Percentiles rank a stretch among this genome's conserved stretches.
phyloP scores from a whole-genome alignment of 2,113 vertebrate genomes.

The Neodon shergylaensis region DNA sequence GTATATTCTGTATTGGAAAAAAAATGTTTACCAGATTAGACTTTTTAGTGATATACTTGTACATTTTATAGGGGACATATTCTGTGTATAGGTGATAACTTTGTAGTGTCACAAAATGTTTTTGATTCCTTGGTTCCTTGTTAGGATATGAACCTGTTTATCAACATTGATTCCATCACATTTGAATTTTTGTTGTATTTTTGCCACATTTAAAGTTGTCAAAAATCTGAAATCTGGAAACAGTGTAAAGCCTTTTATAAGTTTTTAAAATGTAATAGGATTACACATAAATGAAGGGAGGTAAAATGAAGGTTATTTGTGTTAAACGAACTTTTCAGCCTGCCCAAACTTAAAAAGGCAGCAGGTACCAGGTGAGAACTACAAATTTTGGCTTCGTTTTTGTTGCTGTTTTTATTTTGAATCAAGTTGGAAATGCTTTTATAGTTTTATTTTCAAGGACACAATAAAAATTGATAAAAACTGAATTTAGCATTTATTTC shows the following conservation, averaged over 20 bases:
- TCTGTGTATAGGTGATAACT: constrained; percentile 79
- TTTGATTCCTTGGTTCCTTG: constrained; percentile 75
- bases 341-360: not conserved
- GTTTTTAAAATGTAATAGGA: constrained; percentile 40
- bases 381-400: constrained; percentile 43
- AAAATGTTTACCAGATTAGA: constrained; percentile 78
- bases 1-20: constrained; percentile 78
- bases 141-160: constrained; percentile 66
- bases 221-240: constrained; percentile 53
- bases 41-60: constrained; percentile 76
- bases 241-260: constrained; percentile 35
- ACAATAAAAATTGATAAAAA: constrained; percentile 36
- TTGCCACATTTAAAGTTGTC: constrained; percentile 48
- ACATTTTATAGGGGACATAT: constrained; percentile 77
- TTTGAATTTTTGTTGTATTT: constrained; percentile 68
- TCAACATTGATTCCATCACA: constrained; percentile 48
- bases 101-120: constrained; percentile 76
- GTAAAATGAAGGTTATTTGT: constrained; percentile 49
- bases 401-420: not conserved
- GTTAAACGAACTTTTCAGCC: not conserved
- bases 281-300: constrained; percentile 25
- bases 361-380: not conserved
- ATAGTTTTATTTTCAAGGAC: constrained; percentile 33
- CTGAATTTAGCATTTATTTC: constrained; percentile 49
- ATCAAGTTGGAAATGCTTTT: constrained; percentile 38